Conservation (phyloP, 2,113 vertebrate genomes). For the Atractosteus spatula region DNA sequence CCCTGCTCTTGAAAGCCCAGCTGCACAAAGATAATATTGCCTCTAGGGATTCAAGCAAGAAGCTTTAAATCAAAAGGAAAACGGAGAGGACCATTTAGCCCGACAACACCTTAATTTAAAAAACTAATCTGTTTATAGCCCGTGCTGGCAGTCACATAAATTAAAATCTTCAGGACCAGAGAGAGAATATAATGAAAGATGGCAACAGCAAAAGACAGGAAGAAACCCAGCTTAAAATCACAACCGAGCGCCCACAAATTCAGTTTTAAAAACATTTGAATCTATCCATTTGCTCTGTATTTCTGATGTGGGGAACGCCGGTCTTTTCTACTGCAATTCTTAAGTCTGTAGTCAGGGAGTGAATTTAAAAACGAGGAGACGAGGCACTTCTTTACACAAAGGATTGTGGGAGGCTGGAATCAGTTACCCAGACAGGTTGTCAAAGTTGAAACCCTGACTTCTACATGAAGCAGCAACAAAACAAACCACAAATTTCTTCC, state of each 20-base stretch:
- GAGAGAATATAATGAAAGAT: conserved; percentile 7
- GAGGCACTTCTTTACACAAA: no score
- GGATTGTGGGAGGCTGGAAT: no score
- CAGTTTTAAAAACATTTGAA: neutral
- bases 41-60: neutral
- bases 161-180: conserved; percentile 15
- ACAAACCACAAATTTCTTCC: no score
- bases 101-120: conserved; percentile 16
- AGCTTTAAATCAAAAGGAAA: neutral
- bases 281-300: neutral
- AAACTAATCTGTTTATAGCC: conserved; percentile 14
- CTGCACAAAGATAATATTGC: conserved; percentile 7
- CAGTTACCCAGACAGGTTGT: no score
- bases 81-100: neutral
- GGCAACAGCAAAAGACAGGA: neutral
- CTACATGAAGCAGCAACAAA: no score
- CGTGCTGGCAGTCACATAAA: conserved; percentile 7
- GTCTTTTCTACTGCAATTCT: no score
- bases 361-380: no score
- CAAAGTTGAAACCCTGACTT: no score
- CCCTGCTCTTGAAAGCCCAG: conserved; percentile 7
- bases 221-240: neutral
- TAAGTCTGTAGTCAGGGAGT: no score
- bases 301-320: neutral
- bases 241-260: neutral